phyloP scores from a whole-genome alignment of 2,888 invertebrate species.

The Aleiodes testaceus region DNA sequence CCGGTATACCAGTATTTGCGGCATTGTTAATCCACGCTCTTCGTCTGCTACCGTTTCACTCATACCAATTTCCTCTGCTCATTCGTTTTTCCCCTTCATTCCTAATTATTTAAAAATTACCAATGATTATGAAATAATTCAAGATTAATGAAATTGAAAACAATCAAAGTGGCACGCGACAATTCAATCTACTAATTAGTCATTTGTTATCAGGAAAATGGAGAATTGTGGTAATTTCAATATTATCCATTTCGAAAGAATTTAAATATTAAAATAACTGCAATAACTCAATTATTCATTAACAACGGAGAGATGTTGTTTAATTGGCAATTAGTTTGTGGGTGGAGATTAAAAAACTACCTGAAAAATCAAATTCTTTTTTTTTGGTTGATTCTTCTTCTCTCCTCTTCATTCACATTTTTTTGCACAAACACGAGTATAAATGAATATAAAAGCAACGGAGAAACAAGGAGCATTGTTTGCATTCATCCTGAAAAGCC shows the following conservation, averaged over 20 bases:
- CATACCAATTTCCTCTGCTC: slow-evolving; percentile 37
- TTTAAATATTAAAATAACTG: slow-evolving; percentile 22
- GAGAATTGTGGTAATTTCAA: not conserved
- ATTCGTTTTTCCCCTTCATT: slow-evolving; percentile 16
- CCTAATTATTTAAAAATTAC: not conserved
- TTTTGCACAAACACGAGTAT: slow-evolving; percentile 28
- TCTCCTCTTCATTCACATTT: not conserved
- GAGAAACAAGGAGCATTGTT: slow-evolving; percentile 40
- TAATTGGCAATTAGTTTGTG: slow-evolving; percentile 36
- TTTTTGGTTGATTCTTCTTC: slow-evolving; percentile 31
- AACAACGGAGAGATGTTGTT: slow-evolving; percentile 14
- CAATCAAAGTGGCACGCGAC: slow-evolving; percentile 49
- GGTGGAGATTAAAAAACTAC: not conserved
- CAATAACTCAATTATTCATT: slow-evolving; percentile 10
- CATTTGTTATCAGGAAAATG: slow-evolving; percentile 48
- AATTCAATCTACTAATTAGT: slow-evolving; percentile 52
- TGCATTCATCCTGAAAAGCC: slow-evolving; percentile 38
- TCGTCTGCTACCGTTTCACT: slow-evolving; percentile 66
- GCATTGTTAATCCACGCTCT: slow-evolving; percentile 71
- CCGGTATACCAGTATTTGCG: slow-evolving; percentile 70
- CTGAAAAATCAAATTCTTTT: slow-evolving; percentile 37
- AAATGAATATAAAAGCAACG: slow-evolving; percentile 49
- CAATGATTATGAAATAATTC: not conserved
- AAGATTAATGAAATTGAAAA: too few relatives aligned
- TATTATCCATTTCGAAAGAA: slow-evolving; percentile 44